Conservation (phyloP, 2,797 vertebrate species). For the Apogon hyalosoma region DNA sequence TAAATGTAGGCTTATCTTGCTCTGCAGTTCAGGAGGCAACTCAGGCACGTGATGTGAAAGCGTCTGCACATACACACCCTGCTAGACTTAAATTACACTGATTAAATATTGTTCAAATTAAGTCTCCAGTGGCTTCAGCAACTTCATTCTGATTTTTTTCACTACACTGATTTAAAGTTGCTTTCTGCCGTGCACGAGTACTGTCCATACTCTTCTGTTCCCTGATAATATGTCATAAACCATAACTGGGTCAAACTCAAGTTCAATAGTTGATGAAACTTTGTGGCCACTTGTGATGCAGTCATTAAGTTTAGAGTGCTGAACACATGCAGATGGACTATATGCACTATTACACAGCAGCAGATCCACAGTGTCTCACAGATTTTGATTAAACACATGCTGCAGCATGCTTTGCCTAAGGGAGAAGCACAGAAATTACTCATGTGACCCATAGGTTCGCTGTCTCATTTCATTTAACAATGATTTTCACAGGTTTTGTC, state of each 20-base stretch:
- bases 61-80: neutral
- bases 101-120: conserved; percentile 20
- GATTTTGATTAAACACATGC: conserved; percentile 12
- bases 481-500: conserved; percentile 10
- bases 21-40: conserved; percentile 30
- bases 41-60: conserved; percentile 34
- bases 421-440: conserved; percentile 6
- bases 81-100: conserved; percentile 10
- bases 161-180: neutral
- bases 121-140: neutral
- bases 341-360: neutral
- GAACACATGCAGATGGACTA: neutral
- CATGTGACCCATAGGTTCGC: conserved; percentile 3
- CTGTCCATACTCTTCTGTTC: neutral
- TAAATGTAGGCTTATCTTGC: conserved; percentile 13
- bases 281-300: neutral
- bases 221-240: conserved; percentile 17
- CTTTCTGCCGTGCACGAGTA: neutral
- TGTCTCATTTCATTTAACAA: conserved; percentile 19
- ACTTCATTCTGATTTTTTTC: neutral
- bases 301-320: neutral
- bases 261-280: neutral
- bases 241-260: conserved; percentile 9
- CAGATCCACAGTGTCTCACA: neutral
- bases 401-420: conserved; percentile 6